Evolutionary conservation across 1,140 invertebrate genomes (phyloP), one percentile per base, ranked within the genome.

Genomic region (Whitmania pigra): DNA sequence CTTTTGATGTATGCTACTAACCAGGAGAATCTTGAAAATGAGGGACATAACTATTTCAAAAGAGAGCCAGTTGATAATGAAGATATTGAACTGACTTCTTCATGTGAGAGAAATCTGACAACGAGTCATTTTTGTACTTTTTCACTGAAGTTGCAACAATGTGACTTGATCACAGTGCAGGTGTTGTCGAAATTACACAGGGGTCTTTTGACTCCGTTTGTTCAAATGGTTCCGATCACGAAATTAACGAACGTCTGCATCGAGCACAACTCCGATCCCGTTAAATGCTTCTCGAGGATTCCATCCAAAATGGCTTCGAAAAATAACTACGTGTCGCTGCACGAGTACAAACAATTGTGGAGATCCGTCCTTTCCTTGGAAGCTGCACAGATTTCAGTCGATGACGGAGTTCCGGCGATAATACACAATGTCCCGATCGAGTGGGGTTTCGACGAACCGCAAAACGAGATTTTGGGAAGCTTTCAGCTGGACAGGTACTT

Each of bases 341-440:
- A 70, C 3, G 69, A 72, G 9, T 81, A 79, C 73, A 74, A 77
- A 43, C 73, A 75, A 71, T 69, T 75, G 13, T 80, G 79, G 80
- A 53, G 76, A 60, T 76, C 78, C n/a, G 73, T 79, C 18, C 72
- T 80, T 29, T 74, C 75, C 22, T 72, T 80, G 67, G 80, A 81
- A 74, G 76, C 78, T 66, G 77, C 75, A 6, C 67, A 74, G 15
- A 55, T 53, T 43, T 78, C 79, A 53, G 76, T 80, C 0, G 25
- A 67, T 1, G 73, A 71, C 53, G 74, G 75, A 29, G 75, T 77
- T 31, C 73, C 75, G 22, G 71, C 77, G 36, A 69, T 76, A 11
- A 74, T 80, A 53, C 76, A 78, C 63, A 78, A 77, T 72, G 76
- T 80, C 18, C 55, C 53, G 13, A 76, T 80, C 40, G 66, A 25